Conservation (phyloP, 2,888 invertebrate species). For the Psococerastis gibbosa region DNA sequence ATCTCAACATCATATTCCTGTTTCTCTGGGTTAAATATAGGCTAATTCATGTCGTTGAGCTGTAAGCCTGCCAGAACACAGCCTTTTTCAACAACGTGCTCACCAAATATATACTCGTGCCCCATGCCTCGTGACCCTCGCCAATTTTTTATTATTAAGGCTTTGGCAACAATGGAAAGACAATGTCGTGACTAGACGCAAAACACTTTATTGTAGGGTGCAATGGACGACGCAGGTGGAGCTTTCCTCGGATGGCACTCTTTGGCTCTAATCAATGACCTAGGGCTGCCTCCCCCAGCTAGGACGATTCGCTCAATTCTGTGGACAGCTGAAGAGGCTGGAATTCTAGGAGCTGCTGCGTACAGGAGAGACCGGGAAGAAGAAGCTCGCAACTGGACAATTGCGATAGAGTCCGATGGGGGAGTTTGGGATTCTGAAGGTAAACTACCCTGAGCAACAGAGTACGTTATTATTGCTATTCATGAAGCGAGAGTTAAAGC, state of each 20-base stretch:
- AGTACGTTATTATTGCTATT: no score
- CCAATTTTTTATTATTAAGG: no score
- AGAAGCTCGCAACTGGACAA: conserved; percentile 41
- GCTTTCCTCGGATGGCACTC: conserved; percentile 61
- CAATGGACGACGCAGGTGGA: conserved; percentile 75
- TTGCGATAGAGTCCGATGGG: conserved; percentile 66
- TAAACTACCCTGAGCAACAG: background rate
- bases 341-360: conserved; percentile 41
- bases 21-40: no score
- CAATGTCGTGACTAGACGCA: background rate
- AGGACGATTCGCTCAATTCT: conserved; percentile 55
- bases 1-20: no score
- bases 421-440: conserved; percentile 43
- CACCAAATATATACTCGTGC: no score
- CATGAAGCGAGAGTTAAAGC: no score
- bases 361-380: conserved; percentile 41
- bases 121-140: no score
- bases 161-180: no score
- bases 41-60: no score
- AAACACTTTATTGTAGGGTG: conserved; percentile 40
- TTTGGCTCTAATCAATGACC: conserved; percentile 40
- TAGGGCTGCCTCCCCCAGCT: conserved; percentile 39
- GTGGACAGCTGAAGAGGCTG: conserved; percentile 68
- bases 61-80: no score
- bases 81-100: no score